Conservation (phyloP, 2,888 invertebrate species). For the Andrena bicolor region DNA sequence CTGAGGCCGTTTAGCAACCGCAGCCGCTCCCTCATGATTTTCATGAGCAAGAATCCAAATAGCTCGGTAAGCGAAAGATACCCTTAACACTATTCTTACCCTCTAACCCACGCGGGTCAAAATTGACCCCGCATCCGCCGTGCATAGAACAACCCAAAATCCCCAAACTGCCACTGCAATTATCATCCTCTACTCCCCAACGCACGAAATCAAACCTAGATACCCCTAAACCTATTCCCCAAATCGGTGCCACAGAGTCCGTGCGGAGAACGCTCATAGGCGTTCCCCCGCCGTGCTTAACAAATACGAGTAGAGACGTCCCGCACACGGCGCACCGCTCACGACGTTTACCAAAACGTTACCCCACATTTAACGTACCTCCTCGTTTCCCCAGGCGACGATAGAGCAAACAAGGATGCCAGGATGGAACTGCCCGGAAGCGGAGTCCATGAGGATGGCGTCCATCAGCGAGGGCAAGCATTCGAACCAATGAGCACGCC, state of each 20-base stretch:
- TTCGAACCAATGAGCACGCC: constrained; percentile 77
- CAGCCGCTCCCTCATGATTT: constrained; percentile 83
- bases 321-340: no score
- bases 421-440: constrained; percentile 79
- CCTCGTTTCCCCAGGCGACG: constrained; percentile 72
- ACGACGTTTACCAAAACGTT: background rate
- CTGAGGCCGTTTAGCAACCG: constrained; percentile 84
- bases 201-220: background rate
- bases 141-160: no score
- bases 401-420: constrained; percentile 83
- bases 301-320: no score
- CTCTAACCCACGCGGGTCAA: no score
- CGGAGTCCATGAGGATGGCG: constrained; percentile 81
- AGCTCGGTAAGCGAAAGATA: constrained; percentile 76
- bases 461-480: constrained; percentile 81
- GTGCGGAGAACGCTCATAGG: no score
- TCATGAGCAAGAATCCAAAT: constrained; percentile 84
- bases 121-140: no score
- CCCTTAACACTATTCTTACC: background rate
- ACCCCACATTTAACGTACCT: background rate
- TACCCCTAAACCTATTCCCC: no score
- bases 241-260: no score
- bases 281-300: no score
- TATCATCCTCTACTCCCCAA: background rate
- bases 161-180: background rate